Base-by-base conservation (phyloP, 2,113 vertebrate genomes). In the Sardina pilchardus region DNA sequence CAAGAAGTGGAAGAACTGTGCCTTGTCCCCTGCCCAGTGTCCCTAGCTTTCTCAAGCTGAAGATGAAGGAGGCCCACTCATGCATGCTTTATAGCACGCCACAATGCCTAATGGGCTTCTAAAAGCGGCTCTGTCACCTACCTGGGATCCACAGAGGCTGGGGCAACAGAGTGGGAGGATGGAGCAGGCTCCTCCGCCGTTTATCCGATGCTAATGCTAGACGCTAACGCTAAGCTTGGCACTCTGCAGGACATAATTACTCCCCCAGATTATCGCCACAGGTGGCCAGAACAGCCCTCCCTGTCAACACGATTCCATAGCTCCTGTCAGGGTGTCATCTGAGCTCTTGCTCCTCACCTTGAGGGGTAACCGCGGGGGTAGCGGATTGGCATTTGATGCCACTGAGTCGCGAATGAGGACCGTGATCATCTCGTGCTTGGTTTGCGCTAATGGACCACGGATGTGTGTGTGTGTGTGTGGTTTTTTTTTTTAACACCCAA, bases 81-180 rank as follows among this genome's bases (percentile, higher is more conserved):
- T 93, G 91, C 92, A 91, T 91, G 88, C 91, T 90, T 92, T 89
- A 93, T 90, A 89, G 82, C 86, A 89, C 19, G 59, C 47, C 82
- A 78, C 71, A 83, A 83, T 89, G 84, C 91, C 93, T 86, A 93
- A 93, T 91, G 84, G n/a, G 90, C 45, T 91, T 92, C 92, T 93
- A 93, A 92, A 94, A 93, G 86, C 86, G 84, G 90, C 88, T 85
- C 81, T 85, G 86, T 91, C 89, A 86, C 81, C 90, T 83, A 83
- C 91, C 85, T 83, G 90, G 86, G 88, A 50, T 85, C 83, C 85
- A 26, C 56, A 81, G 50, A 63, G 87, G 84, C 16, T 63, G 59
- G 59, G 59, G 24, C 59, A n/a, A 36, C 30, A 36, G 71, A 78
- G 26, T 5, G 12, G 14, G 63, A 30, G 26, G 71, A 4, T 78